Evolutionary conservation across 2,113 vertebrate species (phyloP).

Genomic region (Nematolebias whitei): DNA sequence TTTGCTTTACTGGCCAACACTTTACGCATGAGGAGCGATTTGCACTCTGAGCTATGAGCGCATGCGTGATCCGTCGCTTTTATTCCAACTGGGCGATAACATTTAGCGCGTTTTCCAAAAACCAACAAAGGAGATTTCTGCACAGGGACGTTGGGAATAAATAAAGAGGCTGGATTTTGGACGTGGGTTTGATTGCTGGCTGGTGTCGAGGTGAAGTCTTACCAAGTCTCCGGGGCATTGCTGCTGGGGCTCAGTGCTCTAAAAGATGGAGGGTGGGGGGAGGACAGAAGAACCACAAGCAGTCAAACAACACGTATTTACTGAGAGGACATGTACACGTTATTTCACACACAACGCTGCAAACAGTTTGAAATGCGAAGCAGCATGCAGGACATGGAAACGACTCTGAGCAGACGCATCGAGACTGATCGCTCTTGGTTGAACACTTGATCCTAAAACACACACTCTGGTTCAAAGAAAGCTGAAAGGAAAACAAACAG

Average conservation of each 20-base stretch:
- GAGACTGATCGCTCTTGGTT: not conserved
- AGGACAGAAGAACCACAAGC: constrained; percentile 45
- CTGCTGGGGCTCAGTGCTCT: constrained; percentile 71
- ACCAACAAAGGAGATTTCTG: not conserved
- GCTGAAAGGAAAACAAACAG: no score
- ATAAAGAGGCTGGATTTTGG: constrained; percentile 11
- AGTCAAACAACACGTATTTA: constrained; percentile 25
- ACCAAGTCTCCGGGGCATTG: constrained; percentile 75
- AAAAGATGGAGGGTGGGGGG: constrained; percentile 37
- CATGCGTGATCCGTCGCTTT: constrained; percentile 1
- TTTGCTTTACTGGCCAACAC: constrained; percentile 24
- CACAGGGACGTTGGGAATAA: constrained; percentile 1
- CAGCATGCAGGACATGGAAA: constrained; percentile 22
- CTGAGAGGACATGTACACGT: constrained; percentile 12
- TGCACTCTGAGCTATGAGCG: constrained; percentile 20
- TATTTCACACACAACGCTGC: not conserved
- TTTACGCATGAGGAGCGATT: constrained; percentile 3
- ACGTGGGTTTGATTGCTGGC: constrained; percentile 15
- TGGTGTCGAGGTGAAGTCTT: constrained; percentile 57
- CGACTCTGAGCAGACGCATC: constrained; percentile 6
- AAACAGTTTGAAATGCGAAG: not conserved
- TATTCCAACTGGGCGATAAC: constrained; percentile 11
- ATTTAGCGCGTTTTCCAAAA: not conserved
- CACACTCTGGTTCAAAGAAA: not conserved
- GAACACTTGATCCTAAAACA: not conserved